Evolutionary conservation across 2,888 invertebrate species (phyloP).

Genomic region (Callyntrura sp.): DNA sequence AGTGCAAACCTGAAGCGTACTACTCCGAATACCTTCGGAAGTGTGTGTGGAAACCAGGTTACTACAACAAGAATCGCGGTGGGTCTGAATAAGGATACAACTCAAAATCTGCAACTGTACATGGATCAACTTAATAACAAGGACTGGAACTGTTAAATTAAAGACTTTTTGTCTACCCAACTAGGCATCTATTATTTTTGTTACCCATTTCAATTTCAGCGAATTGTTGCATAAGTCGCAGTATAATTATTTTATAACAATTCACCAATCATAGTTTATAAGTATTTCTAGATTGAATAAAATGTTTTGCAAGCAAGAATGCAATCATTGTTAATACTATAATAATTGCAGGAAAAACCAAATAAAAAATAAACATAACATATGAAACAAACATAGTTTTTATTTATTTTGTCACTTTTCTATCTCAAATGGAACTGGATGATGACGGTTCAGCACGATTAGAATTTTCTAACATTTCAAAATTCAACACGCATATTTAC

Average conservation of each 20-base stretch:
- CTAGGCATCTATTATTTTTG: conserved; percentile 43
- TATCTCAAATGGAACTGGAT: too few species aligned
- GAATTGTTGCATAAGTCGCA: neutral
- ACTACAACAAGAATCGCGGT: conserved; percentile 60
- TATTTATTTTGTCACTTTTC: neutral
- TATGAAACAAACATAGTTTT: neutral
- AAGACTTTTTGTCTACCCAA: conserved; percentile 34
- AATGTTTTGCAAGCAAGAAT: conserved; percentile 20
- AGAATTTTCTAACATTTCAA: too few species aligned
- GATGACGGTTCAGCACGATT: too few species aligned
- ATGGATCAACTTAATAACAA: neutral
- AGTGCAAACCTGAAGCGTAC: conserved; percentile 76
- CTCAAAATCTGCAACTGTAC: neutral
- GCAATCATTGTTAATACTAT: conserved; percentile 9
- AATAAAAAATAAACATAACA: too few species aligned
- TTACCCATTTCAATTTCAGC: conserved; percentile 42
- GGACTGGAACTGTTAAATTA: conserved; percentile 52
- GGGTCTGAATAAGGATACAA: neutral
- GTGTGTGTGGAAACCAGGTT: conserved; percentile 77
- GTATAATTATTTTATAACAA: neutral
- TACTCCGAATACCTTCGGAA: conserved; percentile 63
- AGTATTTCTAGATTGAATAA: conserved; percentile 19
- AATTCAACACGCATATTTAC: too few species aligned
- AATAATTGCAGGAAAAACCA: conserved; percentile 35
- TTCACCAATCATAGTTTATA: neutral